A percentile compares a stretch with the other conserved stretches of the same genome.
Evolutionary conservation across 1,140 invertebrate genomes (phyloP).

Genomic region (Ooceraea biroi): DNA sequence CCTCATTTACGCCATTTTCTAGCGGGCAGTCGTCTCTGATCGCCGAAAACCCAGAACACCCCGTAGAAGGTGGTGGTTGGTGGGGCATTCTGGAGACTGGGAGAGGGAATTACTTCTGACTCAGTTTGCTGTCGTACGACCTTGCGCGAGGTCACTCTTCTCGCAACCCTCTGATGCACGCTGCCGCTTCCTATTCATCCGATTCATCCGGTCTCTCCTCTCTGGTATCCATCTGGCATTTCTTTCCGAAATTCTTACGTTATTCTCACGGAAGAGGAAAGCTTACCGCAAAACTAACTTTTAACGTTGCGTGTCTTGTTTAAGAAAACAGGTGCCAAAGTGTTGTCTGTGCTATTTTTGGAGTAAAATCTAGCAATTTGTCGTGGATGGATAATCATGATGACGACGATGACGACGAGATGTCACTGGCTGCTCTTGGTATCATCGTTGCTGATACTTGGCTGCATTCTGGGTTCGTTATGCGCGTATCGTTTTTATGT

Average conservation of each 20-base stretch:
- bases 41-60: constrained; percentile 18
- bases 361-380: constrained; percentile 9
- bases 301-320: neutral
- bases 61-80: constrained; percentile 27
- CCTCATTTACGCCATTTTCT: neutral
- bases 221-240: too few relatives aligned
- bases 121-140: constrained; percentile 52
- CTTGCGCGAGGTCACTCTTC: constrained; percentile 37
- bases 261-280: neutral
- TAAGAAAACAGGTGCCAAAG: neutral
- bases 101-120: constrained; percentile 50
- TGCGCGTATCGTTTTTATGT: neutral
- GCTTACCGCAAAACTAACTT: neutral
- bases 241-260: too few relatives aligned
- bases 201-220: neutral
- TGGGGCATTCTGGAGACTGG: constrained; percentile 37
- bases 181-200: constrained; percentile 3
- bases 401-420: constrained; percentile 1
- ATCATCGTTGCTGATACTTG: constrained; percentile 28
- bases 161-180: neutral
- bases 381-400: constrained; percentile 51
- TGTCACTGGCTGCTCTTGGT: constrained; percentile 32
- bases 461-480: constrained; percentile 33
- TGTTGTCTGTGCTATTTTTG: neutral
- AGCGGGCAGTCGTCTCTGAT: neutral